These are phyloP conservation scores for Physeter macrocephalus DNA, from an alignment of 2,113 vertebrate genomes.

Conservation along the genomic window DNA sequence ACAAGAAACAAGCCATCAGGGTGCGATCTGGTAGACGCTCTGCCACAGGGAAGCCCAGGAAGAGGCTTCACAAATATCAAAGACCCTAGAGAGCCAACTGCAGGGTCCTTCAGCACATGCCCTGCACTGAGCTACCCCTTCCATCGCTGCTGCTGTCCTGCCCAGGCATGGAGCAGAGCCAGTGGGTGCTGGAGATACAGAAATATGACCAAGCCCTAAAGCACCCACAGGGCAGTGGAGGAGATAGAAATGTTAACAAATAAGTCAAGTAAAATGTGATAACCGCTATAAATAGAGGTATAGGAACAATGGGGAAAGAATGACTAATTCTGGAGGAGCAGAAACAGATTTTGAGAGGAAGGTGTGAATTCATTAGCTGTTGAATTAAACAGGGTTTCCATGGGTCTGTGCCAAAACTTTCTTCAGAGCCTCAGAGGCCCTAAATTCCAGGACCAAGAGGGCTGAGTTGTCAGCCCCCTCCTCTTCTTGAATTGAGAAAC, in stretches of 20 bases:
- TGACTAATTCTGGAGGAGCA: constrained; percentile 10
- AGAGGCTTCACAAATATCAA: background rate
- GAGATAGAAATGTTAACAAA: background rate
- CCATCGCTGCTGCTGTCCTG: background rate
- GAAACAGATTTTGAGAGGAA: background rate
- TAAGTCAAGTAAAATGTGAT: background rate
- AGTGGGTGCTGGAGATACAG: background rate
- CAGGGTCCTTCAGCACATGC: background rate
- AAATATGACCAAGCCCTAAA: background rate
- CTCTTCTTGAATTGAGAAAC: background rate
- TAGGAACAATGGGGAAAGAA: background rate
- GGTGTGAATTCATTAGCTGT: background rate
- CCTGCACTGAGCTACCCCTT: background rate
- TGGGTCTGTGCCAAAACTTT: background rate
- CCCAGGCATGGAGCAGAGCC: too few relatives aligned
- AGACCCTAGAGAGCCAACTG: background rate
- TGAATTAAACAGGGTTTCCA: background rate
- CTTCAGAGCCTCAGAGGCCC: background rate
- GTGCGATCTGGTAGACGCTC: background rate
- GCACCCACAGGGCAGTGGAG: background rate
- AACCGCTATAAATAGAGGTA: background rate
- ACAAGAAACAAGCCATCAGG: background rate
- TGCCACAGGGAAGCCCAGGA: too few relatives aligned
- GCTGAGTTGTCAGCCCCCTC: background rate
- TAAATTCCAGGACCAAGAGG: background rate